Base-by-base conservation (phyloP, 1,140 invertebrate species). In the Eupeodes corollae region DNA sequence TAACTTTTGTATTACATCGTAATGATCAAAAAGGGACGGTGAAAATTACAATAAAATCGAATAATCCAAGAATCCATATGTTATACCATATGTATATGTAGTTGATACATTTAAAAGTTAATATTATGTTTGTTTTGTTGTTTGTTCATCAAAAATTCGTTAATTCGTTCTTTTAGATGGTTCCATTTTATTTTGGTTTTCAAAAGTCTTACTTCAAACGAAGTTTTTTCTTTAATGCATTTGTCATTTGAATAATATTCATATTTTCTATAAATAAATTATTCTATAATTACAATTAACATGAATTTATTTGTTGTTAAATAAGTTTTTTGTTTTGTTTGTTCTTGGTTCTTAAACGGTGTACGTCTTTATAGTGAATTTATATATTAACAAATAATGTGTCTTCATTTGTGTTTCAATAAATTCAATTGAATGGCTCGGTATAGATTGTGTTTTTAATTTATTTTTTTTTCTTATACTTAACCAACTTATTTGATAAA, bases 351-450 rank as follows among this genome's bases (percentile, higher is more conserved):
- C 53, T 19, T 12, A 42, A n/a, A 57, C 52, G 53, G 52, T 51
- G 56, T 57, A 42, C 26, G 47, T 44, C 26, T 49, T 32, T 44
- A 14, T 44, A 5, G 26, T 18, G 13, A 26, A 38, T 46, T 32
- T 44, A 16, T 50, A 40, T 44, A n/a, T 53, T 13, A 14, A 48
- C 47, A 47, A 19, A 50, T 42, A 52, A 38, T 55, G 52, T 55
- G 41, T 55, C 14, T 42, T 26, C 21, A 10, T 48, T 37, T 46
- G 40, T 50, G 21, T 60, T 16, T 42, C 18, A 42, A 63, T 62
- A 62, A 62, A 62, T 62, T 62, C 60, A 62, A 62, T 62, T 62
- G 63, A 62, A 60, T 62, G 60, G 60, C 60, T 62, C 60, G 60
- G 60, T 62, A 62, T 63, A 37, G 35, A 14, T 37, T 14, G 35